Percentiles rank a stretch among this genome's conserved stretches.
These are phyloP conservation scores for Heteromormyrus szaboi DNA, from an alignment of 2,797 vertebrate species.

Conservation along the genomic window DNA sequence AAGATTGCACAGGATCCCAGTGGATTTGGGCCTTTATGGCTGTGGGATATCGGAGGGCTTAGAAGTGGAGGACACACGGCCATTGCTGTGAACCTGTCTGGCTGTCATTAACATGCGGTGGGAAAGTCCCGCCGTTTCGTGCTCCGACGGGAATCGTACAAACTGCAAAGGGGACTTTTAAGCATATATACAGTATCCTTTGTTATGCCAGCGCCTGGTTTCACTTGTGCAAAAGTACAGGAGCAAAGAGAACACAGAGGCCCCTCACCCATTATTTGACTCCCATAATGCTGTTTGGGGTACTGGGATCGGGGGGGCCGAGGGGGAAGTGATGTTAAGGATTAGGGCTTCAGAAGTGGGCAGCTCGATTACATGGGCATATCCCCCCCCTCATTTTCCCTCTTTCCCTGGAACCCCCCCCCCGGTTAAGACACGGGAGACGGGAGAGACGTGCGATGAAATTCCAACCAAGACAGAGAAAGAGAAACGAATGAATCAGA, in stretches of 20 bases:
- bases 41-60: neutral
- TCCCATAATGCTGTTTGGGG: slow-evolving; percentile 14
- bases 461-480: slow-evolving; percentile 78
- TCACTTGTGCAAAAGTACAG: neutral
- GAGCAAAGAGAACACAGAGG: neutral
- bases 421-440: slow-evolving; percentile 64
- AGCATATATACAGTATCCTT: neutral
- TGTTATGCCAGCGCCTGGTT: neutral
- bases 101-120: slow-evolving; percentile 13
- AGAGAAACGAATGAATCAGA: slow-evolving; percentile 84
- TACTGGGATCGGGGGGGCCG: neutral
- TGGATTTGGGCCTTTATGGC: neutral
- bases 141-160: neutral
- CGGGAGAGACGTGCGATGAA: slow-evolving; percentile 69
- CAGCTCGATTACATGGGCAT: slow-evolving; percentile 47
- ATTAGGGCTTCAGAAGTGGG: slow-evolving; percentile 17
- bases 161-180: neutral
- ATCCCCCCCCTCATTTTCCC: slow-evolving; percentile 13
- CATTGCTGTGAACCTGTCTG: neutral
- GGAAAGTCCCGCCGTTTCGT: slow-evolving; percentile 9
- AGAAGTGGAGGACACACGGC: neutral
- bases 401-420: slow-evolving; percentile 37
- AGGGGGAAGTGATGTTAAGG: neutral
- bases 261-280: neutral
- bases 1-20: neutral